phyloP scores from a whole-genome alignment of 92 coral and sea anemone genomes.

The Phenganax marumi region DNA sequence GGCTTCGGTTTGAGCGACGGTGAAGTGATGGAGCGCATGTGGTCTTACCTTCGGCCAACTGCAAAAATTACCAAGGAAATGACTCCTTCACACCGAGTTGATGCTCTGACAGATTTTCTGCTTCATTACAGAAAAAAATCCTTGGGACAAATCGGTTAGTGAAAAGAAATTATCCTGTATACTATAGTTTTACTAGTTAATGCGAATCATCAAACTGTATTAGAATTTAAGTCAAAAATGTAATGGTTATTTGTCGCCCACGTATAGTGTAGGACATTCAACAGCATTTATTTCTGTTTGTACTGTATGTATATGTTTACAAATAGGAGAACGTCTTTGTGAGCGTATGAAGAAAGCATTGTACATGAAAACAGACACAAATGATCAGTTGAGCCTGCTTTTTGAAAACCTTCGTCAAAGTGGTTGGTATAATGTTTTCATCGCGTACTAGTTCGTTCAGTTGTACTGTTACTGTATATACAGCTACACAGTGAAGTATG shows the following conservation, averaged over 20 bases:
- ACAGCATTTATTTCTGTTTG: not conserved
- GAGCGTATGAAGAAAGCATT: conserved; percentile 57
- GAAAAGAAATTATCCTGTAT: not conserved
- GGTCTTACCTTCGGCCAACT: conserved; percentile 61
- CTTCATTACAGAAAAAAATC: conserved; percentile 58
- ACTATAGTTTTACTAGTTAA: no score
- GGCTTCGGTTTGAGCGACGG: conserved; percentile 64
- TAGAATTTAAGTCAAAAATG: no score
- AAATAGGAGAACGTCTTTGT: conserved; percentile 53
- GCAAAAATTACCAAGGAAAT: conserved; percentile 60
- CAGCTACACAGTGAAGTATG: no score
- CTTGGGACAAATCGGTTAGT: conserved; percentile 40
- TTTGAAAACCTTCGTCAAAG: conserved; percentile 36
- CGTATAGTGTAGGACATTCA: no score
- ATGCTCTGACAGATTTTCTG: conserved; percentile 55
- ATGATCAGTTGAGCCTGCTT: conserved; percentile 46
- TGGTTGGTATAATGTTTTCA: conserved; percentile 22
- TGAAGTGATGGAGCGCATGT: conserved; percentile 61
- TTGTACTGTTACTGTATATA: not conserved
- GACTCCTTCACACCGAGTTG: conserved; percentile 61
- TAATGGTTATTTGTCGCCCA: no score
- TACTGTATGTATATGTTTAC: not conserved
- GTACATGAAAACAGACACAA: conserved; percentile 38
- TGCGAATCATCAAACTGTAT: not conserved
- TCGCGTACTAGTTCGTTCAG: not conserved